Base-by-base conservation (phyloP, 2,888 invertebrate genomes). In the Acleris sparsana region DNA sequence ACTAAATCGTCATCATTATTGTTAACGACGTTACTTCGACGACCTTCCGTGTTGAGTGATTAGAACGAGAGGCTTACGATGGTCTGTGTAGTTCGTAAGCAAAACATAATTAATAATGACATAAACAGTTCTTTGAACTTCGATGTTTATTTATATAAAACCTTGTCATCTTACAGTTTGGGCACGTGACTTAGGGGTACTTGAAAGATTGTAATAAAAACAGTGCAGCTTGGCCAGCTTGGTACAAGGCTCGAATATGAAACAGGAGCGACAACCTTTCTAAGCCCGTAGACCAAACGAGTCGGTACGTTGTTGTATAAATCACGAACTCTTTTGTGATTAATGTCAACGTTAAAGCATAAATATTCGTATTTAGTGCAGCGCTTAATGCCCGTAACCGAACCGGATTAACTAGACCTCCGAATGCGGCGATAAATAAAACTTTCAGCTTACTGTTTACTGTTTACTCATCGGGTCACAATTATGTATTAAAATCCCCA, bases 291-390 rank as follows among this genome's bases (percentile, higher is more conserved):
- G 78, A 80, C 80, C 74, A 76, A 82, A 84, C 69, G 60, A 57
- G 67, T 60, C 53, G 63, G 68, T 57, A 46, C 17, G 57, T 70
- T 82, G 78, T 80, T 77, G 69, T 74, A 89, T 92, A 91, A 90
- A 92, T 92, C 91, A 89, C 75, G 62, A 69, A 80, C 79, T 83
- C 85, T 90, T 89, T 90, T 87, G 89, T 91, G 87, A 89, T 92
- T 88, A 90, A 91, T 86, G 92, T 91, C 89, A 88, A 80, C 79
- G 85, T 85, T 74, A 83, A 85, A 85, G 78, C 83, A 84, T 89
- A 87, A 89, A 91, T 84, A 86, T 86, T 87, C 83, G 87, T 91
- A 92, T 91, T 92, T 89, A 89, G 91, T 91, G 82, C 85, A 85
- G 81, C 78, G 69, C 58, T 79, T 74, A 72, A 74, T 63, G 71